Evolutionary conservation across 1,140 invertebrate genomes (phyloP), one percentile per base, ranked within the genome.

Genomic region (Calliopsis andreniformis): DNA sequence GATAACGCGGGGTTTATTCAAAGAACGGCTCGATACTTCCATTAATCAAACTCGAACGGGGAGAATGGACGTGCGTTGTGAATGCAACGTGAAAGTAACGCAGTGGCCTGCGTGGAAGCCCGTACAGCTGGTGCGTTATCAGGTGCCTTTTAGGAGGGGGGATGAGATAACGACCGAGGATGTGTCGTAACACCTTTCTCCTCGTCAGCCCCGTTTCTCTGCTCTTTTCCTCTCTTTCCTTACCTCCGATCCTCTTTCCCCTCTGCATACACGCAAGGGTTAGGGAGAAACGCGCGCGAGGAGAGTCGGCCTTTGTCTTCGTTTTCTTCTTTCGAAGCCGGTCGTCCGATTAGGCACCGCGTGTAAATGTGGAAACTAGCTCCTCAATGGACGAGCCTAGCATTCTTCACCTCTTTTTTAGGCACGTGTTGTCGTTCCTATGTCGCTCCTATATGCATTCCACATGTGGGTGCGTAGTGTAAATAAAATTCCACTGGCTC

Each of bases 401-500:
- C 78, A 78, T 83, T 80, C 68, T 59, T 72, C n/a, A 10, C 47
- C 20, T 80, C 51, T 80, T 78, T 84, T 80, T 78, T 20, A 69
- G 66, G 25, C 72, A 83, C 78, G 78, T 80, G 81, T 73, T 58
- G 30, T 51, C 35, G 61, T 28, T 47, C 18, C 39, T 71, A 68
- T 43, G 59, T 63, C 49, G 35, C 53, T 16, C 70, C 25, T 66
- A 49, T 61, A 45, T 71, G 78, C 77, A 79, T 78, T 85, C 71
- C 72, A 63, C 76, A 32, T 72, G 56, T 56, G 67, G 69, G 58
- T 80, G 70, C 73, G 43, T 56, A 70, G 78, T 87, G 77, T 87
- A 86, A 86, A 85, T 86, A 81, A 78, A 87, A 87, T 86, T 86
- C 83, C 72, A 82, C 62, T 72, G 72, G 47, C 51, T 14, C 39